Evolutionary conservation across 2,113 vertebrate genomes (phyloP), one percentile per base, ranked within the genome.

Genomic region (Salvator merianae): DNA sequence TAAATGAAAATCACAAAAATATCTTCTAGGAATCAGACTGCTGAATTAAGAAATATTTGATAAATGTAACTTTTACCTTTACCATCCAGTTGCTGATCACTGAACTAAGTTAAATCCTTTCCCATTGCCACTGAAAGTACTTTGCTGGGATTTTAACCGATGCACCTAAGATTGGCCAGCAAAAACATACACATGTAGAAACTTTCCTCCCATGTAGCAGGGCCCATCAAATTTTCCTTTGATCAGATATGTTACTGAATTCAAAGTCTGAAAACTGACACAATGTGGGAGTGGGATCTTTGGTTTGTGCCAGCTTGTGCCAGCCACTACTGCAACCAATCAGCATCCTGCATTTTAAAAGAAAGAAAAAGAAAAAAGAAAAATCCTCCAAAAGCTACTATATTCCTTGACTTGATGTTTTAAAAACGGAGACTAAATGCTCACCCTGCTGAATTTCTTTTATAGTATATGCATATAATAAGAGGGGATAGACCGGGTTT

Each of bases 381-480:
- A n/a, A n/a, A n/a, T n/a, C n/a, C n/a, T n/a, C n/a, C n/a, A n/a
- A n/a, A n/a, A n/a, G n/a, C n/a, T 53, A 3, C 66, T 66, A 24
- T 0, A 0, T 73, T 82, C 63, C 20, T 88, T 78, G 4, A 9
- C 36, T n/a, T 73, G 30, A 3, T 77, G 13, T 3, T 10, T n/a
- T 13, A 36, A 62, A 59, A 18, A 26, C 14, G 47, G 26, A 62
- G 53, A 77, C 24, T 12, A 24, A 34, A 43, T 0, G 66, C 34
- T 50, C 76, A 7, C 81, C 88, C 70, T 24, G 55, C 55, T 59
- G 55, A 20, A 9, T 53, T 53, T 53, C 84, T 50, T 55, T 90
- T 89, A 84, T 86, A 72, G n/a, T 32, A 36, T 80, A 59, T 81
- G 79, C 24, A 4, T 79, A 7, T 72, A 84, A 82, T 83, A 75